Evolutionary conservation across 2,888 invertebrate genomes (phyloP).

Genomic region (Seira musarum): DNA sequence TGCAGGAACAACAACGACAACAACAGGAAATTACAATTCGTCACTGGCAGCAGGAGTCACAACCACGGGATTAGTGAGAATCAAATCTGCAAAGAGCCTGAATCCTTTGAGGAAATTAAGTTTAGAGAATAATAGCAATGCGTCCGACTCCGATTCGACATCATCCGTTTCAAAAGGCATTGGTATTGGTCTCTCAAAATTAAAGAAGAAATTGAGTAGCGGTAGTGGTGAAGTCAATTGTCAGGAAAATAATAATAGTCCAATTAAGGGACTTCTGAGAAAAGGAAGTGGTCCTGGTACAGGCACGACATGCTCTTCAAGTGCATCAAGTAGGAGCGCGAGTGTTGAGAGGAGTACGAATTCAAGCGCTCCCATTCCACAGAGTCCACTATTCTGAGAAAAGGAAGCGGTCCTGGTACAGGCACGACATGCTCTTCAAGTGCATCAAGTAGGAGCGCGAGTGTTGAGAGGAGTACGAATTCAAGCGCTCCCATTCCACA

Average conservation of each 20-base stretch:
- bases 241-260: background rate
- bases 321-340: slow-evolving; percentile 67
- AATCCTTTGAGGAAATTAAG: slow-evolving; percentile 64
- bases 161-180: slow-evolving; percentile 49
- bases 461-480: background rate
- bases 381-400: too few relatives aligned
- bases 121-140: slow-evolving; percentile 57
- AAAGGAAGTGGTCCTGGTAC: too few relatives aligned
- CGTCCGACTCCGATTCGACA: slow-evolving; percentile 63
- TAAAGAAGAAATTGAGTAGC: slow-evolving; percentile 32
- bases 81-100: slow-evolving; percentile 66
- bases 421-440: slow-evolving; percentile 64
- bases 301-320: slow-evolving; percentile 63
- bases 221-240: background rate
- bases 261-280: background rate
- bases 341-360: slow-evolving; percentile 62
- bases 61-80: slow-evolving; percentile 45
- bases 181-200: slow-evolving; percentile 27
- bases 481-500: background rate
- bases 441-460: slow-evolving; percentile 67
- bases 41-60: slow-evolving; percentile 33
- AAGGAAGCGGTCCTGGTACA: slow-evolving; percentile 43
- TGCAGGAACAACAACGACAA: too few relatives aligned
- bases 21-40: slow-evolving; percentile 38
- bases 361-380: too few relatives aligned